These are phyloP conservation scores for Oxyura jamaicensis DNA, from an alignment of 2,113 vertebrate species.

Conservation along the genomic window DNA sequence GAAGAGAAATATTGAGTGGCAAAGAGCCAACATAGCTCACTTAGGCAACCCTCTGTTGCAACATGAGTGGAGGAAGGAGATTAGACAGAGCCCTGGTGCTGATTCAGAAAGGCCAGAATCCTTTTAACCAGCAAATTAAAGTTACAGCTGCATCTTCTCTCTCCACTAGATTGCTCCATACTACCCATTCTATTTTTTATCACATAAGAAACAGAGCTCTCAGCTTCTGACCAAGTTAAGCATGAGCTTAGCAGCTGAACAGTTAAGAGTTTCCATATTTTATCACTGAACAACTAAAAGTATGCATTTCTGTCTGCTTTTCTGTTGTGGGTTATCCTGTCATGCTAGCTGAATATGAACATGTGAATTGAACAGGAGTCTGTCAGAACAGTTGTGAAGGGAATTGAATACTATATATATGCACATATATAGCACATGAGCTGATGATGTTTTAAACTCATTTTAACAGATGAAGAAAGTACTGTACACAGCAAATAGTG, in stretches of 20 bases:
- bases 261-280: neutral
- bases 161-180: neutral
- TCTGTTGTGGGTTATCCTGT: neutral
- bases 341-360: neutral
- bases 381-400: neutral
- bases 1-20: constrained; percentile 68
- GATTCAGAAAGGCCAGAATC: constrained; percentile 37
- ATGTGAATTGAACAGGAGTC: neutral
- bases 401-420: neutral
- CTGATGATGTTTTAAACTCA: neutral
- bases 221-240: neutral
- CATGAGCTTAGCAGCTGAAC: neutral
- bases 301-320: neutral
- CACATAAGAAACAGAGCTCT: neutral
- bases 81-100: constrained; percentile 38
- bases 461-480: neutral
- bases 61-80: constrained; percentile 55
- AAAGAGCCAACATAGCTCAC: constrained; percentile 57
- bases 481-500: neutral
- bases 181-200: neutral
- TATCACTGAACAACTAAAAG: neutral
- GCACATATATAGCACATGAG: neutral
- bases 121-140: constrained; percentile 42
- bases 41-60: constrained; percentile 62
- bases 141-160: constrained; percentile 20